These are phyloP conservation scores for Ovis canadensis DNA, from an alignment of 2,113 vertebrate genomes.

Conservation along the genomic window DNA sequence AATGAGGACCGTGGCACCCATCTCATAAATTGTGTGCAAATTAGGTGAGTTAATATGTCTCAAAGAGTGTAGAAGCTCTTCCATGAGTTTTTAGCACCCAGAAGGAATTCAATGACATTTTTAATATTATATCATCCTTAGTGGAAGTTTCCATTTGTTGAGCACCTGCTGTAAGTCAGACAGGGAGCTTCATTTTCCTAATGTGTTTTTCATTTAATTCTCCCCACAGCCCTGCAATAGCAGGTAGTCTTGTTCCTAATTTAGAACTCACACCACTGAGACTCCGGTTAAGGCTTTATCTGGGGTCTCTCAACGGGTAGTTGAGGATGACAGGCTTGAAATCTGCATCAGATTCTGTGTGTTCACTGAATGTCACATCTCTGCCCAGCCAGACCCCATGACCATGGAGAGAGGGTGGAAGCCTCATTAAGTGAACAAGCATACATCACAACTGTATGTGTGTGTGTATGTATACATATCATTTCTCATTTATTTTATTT, in stretches of 20 bases:
- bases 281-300: neutral
- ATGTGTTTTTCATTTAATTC: neutral
- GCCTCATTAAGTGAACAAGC: neutral
- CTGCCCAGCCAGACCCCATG: neutral
- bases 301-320: neutral
- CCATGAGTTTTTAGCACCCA: neutral
- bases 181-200: neutral
- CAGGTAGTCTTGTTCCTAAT: neutral
- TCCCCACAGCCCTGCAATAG: neutral
- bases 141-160: neutral
- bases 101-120: neutral
- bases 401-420: neutral
- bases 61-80: neutral
- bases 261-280: neutral
- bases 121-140: neutral
- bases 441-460: neutral
- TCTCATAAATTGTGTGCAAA: neutral
- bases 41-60: neutral
- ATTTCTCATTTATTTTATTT: neutral
- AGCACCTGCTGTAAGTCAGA: neutral
- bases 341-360: neutral
- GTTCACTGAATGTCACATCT: neutral
- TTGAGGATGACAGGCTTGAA: neutral
- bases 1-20: neutral
- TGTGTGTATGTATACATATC: neutral